Base-by-base conservation (phyloP, 2,113 vertebrate genomes). In the Sphyrna mokarran region DNA sequence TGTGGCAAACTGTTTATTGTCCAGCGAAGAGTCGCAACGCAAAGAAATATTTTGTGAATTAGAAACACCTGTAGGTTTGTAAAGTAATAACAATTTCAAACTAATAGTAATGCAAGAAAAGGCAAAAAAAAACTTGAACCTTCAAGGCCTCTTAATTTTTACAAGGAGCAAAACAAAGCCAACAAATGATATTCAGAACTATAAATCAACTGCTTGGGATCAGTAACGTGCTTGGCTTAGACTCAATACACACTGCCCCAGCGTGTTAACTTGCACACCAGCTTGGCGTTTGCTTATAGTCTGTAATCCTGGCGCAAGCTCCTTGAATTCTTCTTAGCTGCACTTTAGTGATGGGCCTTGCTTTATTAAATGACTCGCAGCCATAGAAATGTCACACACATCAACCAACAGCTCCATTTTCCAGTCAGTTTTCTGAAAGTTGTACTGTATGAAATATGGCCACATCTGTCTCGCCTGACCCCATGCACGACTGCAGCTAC, bases 231-330 rank as follows among this genome's bases (percentile, higher is more conserved):
- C 95, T 96, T 96, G 97, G 96, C 96, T 97, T 96, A 96, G 95
- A 96, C 95, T 96, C 94, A 96, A 97, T 96, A 96, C 96, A 91
- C 61, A 96, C 89, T 96, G 90, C 96, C 96, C 96, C 96, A 96
- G 95, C 95, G 96, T 96, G 96, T 96, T 96, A 97, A 96, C 95
- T 96, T 83, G 94, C 96, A 97, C 96, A 96, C 97, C 97, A 96
- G 97, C 69, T 97, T 97, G 97, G 96, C 97, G 96, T 97, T 95
- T 97, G 96, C 96, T 96, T 96, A 40, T 68, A 72, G 96, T 95
- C 91, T 72, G 96, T 91, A 48, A 70, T 95, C 23, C 86, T 95
- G 48, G 86, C 83, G 76, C 48, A 87, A 70, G 66, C 43, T 95
- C 20, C 72, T 95, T 54, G 63, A 85, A 83, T 95, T 16, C 70